A percentile compares a stretch with the other conserved stretches of the same genome.
Evolutionary conservation across 2,888 invertebrate species (phyloP).

Genomic region (Capitulum mitella): DNA sequence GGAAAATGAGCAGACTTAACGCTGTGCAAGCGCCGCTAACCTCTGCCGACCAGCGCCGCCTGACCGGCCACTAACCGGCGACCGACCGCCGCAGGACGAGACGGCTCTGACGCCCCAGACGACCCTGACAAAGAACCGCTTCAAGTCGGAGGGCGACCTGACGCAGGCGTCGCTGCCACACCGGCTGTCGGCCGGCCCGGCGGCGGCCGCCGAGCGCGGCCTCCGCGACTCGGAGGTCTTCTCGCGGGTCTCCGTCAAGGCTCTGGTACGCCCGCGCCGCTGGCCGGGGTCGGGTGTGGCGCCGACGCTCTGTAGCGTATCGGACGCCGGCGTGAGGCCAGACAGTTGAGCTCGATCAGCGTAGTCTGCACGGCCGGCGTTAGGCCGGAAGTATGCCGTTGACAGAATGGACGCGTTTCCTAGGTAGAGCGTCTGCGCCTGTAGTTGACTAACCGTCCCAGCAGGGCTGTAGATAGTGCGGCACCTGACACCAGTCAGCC

Average conservation of each 20-base stretch:
- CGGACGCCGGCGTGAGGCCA: too few relatives aligned
- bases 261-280: not conserved
- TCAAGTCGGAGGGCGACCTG: slow-evolving; percentile 8
- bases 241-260: slow-evolving; percentile 6
- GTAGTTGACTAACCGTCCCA: too few relatives aligned
- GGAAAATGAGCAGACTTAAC: too few relatives aligned
- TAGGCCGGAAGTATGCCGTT: too few relatives aligned
- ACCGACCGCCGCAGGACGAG: not conserved
- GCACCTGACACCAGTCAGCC: too few relatives aligned
- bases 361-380: too few relatives aligned
- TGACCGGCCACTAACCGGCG: not conserved
- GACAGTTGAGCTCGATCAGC: too few relatives aligned
- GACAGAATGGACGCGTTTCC: too few relatives aligned
- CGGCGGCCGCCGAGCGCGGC: not conserved
- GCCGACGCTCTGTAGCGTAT: too few relatives aligned
- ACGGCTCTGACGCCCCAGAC: not conserved
- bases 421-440: too few relatives aligned
- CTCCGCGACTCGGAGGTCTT: not conserved
- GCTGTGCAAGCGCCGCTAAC: too few relatives aligned
- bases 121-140: slow-evolving; percentile 11
- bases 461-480: too few relatives aligned
- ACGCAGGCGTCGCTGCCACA: not conserved
- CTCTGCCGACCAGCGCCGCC: not conserved
- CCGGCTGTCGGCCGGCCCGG: not conserved
- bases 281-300: not conserved